phyloP scores from a whole-genome alignment of 2,888 invertebrate species.

The Cistogaster globosa region DNA sequence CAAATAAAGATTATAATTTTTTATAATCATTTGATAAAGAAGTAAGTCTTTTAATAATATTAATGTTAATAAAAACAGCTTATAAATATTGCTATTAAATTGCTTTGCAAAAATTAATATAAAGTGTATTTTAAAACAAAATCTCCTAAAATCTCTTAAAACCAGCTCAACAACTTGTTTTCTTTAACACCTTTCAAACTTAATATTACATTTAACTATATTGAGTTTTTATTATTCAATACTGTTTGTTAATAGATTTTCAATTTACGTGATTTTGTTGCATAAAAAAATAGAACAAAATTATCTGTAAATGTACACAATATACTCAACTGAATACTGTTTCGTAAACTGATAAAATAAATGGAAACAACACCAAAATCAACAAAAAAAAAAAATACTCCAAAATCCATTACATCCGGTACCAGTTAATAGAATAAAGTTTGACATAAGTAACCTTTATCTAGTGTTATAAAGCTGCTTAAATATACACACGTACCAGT shows the following conservation, averaged over 20 bases:
- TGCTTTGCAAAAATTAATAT: background rate
- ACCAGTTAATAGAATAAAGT: constrained; percentile 70
- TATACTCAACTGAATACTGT: background rate
- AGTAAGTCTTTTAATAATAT: no score
- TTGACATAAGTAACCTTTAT: constrained; percentile 72
- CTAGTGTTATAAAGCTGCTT: constrained; percentile 64
- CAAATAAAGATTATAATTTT: no score
- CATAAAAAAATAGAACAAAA: constrained; percentile 22
- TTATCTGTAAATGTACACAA: constrained; percentile 35
- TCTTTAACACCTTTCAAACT: constrained; percentile 45
- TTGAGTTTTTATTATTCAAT: background rate
- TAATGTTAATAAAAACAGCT: no score
- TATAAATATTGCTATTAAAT: background rate
- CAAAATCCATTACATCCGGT: constrained; percentile 69
- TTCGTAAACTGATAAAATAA: background rate
- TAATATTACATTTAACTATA: constrained; percentile 26
- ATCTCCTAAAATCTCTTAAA: constrained; percentile 21
- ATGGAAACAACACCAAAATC: no score
- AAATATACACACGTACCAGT: constrained; percentile 63
- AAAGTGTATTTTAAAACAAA: background rate
- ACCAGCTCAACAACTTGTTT: constrained; percentile 31
- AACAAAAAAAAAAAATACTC: constrained; percentile 15
- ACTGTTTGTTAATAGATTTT: constrained; percentile 40
- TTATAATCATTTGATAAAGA: no score
- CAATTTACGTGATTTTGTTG: constrained; percentile 63